phyloP scores from a whole-genome alignment of 2,797 vertebrate species.

The Squalus acanthias region DNA sequence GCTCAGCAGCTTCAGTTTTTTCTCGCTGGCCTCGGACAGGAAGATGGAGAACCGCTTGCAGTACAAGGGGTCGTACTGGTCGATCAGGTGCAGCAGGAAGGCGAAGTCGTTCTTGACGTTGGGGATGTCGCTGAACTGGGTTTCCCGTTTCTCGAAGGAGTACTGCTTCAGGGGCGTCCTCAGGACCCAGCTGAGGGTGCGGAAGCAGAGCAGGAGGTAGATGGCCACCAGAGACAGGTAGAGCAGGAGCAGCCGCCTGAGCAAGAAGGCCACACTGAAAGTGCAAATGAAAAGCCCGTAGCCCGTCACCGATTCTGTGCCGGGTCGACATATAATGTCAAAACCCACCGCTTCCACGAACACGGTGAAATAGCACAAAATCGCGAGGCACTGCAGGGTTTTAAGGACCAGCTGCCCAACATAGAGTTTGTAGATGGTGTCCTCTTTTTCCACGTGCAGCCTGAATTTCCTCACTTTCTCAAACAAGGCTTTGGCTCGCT shows the following conservation, averaged over 20 bases:
- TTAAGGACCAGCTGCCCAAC: conserved; percentile 95
- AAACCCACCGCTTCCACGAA: conserved; percentile 90
- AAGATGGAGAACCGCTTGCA: conserved; percentile 95
- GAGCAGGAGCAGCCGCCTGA: conserved; percentile 91
- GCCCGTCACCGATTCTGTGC: conserved; percentile 87
- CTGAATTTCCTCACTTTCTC: conserved; percentile 98
- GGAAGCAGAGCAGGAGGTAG: conserved; percentile 91
- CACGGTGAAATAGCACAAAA: conserved; percentile 91
- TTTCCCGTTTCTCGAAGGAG: conserved; percentile 94
- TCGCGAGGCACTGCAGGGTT: conserved; percentile 90
- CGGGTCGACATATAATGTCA: conserved; percentile 84
- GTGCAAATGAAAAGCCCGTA: conserved; percentile 91
- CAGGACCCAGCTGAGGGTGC: conserved; percentile 95
- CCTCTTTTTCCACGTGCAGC: conserved; percentile 90
- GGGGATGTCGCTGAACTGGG: conserved; percentile 96
- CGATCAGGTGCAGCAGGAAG: conserved; percentile 95
- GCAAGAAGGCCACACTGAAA: conserved; percentile 88
- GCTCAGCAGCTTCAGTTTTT: conserved; percentile 91
- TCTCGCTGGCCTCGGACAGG: conserved; percentile 92
- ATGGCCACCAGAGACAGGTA: conserved; percentile 90
- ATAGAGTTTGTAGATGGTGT: conserved; percentile 92
- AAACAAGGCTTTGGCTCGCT: conserved; percentile 93
- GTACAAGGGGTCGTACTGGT: conserved; percentile 95
- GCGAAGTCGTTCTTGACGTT: conserved; percentile 98
- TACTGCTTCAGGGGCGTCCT: conserved; percentile 93